Evolutionary conservation across 2,797 vertebrate species (phyloP), one percentile per base, ranked within the genome.

Genomic region (Microchirus variegatus): DNA sequence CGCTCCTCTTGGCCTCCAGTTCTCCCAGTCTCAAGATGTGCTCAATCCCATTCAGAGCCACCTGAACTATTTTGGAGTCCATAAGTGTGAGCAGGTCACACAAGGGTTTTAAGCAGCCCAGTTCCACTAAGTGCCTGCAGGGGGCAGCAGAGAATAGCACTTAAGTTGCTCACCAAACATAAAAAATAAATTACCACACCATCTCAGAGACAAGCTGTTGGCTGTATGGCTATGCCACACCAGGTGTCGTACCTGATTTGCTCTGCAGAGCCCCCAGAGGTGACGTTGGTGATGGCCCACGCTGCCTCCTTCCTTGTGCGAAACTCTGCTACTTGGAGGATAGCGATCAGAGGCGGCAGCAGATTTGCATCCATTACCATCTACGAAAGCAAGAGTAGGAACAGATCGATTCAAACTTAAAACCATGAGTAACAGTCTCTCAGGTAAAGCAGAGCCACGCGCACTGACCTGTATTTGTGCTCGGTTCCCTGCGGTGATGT

Each of bases 11-110:
- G 67, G 96, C 96, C 83, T 98, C 97, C 85, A 97, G 94, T 67
- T 99, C 97, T 61, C 97, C 97, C 63, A 97, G 93, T 77, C 96
- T 91, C 83, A 99, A 89, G 87, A 99, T 98, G 83, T 98, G 98
- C 90, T 99, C 97, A 52, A 99, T 89, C 53, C 97, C 97, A 51
- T 96, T 98, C 55, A 98, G 90, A 15, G 97, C 96, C 82, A 99
- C 96, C 75, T 99, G 97, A 72, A 99, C 96, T 38, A 99, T 98
- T 92, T 99, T 99, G 63, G 96, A 95, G 87, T 99, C 97, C 97
- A 98, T 98, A 65, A 98, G 94, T 1, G 97, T 98, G 71, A 99
- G 96, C 58, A 99, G 94, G 87, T 99, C 97, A 37, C 97, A 99
- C 56, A 99, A 93, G 3, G 97, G 97, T 86, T 98, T 98, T 86